phyloP scores from a whole-genome alignment of 2,797 vertebrate genomes.

The Discoglossus pictus region DNA sequence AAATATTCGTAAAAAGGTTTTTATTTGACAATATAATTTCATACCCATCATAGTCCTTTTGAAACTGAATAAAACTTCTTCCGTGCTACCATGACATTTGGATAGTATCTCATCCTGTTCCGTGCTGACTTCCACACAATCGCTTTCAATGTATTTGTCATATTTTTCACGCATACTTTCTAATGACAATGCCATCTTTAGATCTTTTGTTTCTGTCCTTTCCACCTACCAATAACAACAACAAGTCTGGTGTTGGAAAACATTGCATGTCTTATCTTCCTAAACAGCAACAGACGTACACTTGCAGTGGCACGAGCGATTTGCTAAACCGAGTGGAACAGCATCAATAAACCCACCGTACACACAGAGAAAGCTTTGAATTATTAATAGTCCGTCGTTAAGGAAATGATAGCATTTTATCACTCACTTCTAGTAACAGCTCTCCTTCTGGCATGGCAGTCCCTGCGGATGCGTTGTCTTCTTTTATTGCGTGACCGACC shows the following conservation, averaged over 20 bases:
- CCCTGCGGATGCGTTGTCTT: slow-evolving; percentile 54
- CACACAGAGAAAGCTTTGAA: slow-evolving; percentile 39
- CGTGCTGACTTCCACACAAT: neutral
- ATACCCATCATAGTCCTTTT: no score
- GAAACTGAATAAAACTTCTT: no score
- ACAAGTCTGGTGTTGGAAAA: slow-evolving; percentile 42
- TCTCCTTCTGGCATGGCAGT: slow-evolving; percentile 72
- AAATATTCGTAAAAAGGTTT: no score
- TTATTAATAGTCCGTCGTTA: slow-evolving; percentile 36
- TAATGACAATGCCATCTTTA: slow-evolving; percentile 5
- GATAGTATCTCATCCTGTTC: neutral
- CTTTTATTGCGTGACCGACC: slow-evolving; percentile 58
- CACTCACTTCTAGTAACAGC: slow-evolving; percentile 80
- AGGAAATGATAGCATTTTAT: slow-evolving; percentile 39
- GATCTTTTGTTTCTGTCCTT: slow-evolving; percentile 14
- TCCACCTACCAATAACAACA: slow-evolving; percentile 23
- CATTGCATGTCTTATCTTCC: slow-evolving; percentile 46
- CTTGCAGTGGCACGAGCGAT: slow-evolving; percentile 43
- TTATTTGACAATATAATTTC: no score
- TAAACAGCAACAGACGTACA: slow-evolving; percentile 42
- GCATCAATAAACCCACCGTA: slow-evolving; percentile 24
- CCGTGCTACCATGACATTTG: no score
- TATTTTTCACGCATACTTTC: slow-evolving; percentile 5
- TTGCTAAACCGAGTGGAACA: slow-evolving; percentile 41
- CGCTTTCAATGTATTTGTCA: slow-evolving; percentile 2